Evolutionary conservation across 2,888 invertebrate genomes (phyloP).

Genomic region (Pimpla rufipes): DNA sequence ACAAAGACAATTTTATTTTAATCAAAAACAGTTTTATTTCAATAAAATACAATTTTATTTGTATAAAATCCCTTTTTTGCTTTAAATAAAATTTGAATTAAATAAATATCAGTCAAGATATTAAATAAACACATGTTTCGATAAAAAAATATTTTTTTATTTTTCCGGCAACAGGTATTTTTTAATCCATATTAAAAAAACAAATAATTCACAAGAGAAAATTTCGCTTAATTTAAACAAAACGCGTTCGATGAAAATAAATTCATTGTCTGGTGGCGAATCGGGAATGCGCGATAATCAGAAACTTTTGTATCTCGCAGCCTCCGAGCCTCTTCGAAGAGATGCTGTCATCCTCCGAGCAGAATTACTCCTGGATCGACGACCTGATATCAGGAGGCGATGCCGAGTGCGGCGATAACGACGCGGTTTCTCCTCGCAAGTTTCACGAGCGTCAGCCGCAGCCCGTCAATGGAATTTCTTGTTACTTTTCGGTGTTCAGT

Average conservation of each 20-base stretch:
- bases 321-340: constrained; percentile 81
- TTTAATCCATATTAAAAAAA: no score
- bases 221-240: neutral
- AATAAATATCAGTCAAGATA: no score
- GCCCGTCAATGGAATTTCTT: constrained; percentile 80
- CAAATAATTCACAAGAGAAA: neutral
- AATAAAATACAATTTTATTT: no score
- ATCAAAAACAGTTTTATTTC: no score
- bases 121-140: no score
- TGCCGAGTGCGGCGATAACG: constrained; percentile 57
- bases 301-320: constrained; percentile 1
- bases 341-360: constrained; percentile 80
- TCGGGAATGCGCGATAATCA: no score
- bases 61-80: no score
- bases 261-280: no score
- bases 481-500: constrained; percentile 83
- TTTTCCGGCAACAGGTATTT: no score
- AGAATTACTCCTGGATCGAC: constrained; percentile 80
- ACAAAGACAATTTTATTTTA: no score
- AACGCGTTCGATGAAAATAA: neutral
- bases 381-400: constrained; percentile 65
- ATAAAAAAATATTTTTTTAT: no score
- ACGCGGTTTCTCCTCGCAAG: constrained; percentile 71
- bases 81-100: no score
- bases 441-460: constrained; percentile 80